Evolutionary conservation across 2,888 invertebrate genomes (phyloP).

Genomic region (Lycia hirtaria): DNA sequence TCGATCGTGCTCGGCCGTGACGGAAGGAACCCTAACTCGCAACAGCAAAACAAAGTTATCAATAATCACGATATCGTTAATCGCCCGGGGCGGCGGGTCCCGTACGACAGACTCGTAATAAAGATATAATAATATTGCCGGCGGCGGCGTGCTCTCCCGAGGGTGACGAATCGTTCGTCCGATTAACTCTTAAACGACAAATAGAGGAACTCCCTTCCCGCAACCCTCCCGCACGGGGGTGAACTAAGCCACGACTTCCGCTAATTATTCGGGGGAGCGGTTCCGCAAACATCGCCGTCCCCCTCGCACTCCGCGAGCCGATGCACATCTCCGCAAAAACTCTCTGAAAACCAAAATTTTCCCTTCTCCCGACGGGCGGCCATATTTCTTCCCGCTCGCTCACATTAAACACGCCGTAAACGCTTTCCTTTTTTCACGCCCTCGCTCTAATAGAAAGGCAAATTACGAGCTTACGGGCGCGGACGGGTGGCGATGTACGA

Average conservation of each 20-base stretch:
- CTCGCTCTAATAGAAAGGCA: conserved; percentile 86
- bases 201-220: conserved; percentile 82
- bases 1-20: conserved; percentile 20
- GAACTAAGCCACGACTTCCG: conserved; percentile 84
- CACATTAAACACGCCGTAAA: conserved; percentile 85
- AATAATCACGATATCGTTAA: conserved; percentile 81
- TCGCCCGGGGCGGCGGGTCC: conserved; percentile 67
- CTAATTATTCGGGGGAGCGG: conserved; percentile 81
- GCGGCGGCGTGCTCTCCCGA: conserved; percentile 73
- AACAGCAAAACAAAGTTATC: conserved; percentile 72
- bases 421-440: conserved; percentile 86
- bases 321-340: conserved; percentile 84
- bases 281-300: conserved; percentile 73
- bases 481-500: conserved; percentile 85
- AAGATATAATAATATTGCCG: conserved; percentile 82
- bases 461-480: conserved; percentile 86
- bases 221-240: conserved; percentile 73
- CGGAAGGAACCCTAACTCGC: conserved; percentile 25
- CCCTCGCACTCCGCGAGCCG: conserved; percentile 74
- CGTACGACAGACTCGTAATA: conserved; percentile 74
- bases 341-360: conserved; percentile 84
- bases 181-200: conserved; percentile 86
- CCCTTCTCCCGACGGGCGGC: conserved; percentile 81
- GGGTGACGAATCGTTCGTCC: conserved; percentile 84
- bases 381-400: conserved; percentile 85